Conservation (phyloP, 2,113 vertebrate species). For the Leptodactylus fuscus region DNA sequence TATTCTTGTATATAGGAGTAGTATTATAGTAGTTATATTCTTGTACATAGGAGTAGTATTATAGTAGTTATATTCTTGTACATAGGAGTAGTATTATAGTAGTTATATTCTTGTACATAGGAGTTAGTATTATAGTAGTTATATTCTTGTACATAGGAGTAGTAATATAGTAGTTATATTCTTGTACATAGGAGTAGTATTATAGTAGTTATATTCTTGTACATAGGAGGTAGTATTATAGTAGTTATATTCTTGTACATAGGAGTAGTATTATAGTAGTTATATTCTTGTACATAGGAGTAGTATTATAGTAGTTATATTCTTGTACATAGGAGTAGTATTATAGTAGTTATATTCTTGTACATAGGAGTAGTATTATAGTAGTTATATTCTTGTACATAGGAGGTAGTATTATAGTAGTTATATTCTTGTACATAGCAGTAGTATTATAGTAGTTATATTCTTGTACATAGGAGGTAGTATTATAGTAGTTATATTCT, state of each 20-base stretch:
- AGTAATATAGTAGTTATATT: conserved; percentile 1
- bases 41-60: too few relatives aligned
- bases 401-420: neutral
- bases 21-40: too few relatives aligned
- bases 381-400: too few relatives aligned
- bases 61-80: neutral
- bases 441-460: neutral
- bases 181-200: too few relatives aligned
- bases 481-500: neutral
- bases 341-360: too few relatives aligned
- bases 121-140: neutral
- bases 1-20: too few relatives aligned
- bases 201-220: too few relatives aligned
- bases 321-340: too few relatives aligned
- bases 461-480: neutral
- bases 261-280: neutral
- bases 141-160: neutral
- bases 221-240: too few relatives aligned
- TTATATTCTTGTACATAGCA: neutral
- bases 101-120: neutral
- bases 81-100: neutral
- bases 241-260: neutral
- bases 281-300: too few relatives aligned
- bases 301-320: too few relatives aligned
- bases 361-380: too few relatives aligned